A percentile compares a stretch with the other conserved stretches of the same genome.
These are phyloP conservation scores for Enoplosus armatus DNA, from an alignment of 2,797 vertebrate genomes.

Conservation along the genomic window DNA sequence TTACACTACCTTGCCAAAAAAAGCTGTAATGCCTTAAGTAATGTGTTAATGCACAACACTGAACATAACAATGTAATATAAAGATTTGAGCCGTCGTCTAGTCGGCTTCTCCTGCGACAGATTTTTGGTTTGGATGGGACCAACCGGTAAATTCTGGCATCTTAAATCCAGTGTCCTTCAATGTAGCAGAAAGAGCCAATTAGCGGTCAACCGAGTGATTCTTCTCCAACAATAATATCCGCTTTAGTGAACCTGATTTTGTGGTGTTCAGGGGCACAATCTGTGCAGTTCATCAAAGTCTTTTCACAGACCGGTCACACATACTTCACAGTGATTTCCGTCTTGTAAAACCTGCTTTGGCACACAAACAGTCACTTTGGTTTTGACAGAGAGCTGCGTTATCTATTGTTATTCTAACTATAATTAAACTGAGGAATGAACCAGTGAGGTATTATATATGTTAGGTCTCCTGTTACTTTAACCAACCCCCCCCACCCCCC, in stretches of 20 bases:
- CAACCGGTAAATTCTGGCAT: too few species aligned
- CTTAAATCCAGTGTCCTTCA: background rate
- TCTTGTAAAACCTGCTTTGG: conserved; percentile 32
- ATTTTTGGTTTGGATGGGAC: background rate
- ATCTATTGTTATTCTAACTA: background rate
- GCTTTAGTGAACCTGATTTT: background rate
- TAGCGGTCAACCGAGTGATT: background rate
- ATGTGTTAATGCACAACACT: background rate
- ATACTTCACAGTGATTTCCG: conserved; percentile 2
- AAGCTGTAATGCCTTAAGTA: background rate
- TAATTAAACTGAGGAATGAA: too few species aligned
- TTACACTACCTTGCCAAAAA: background rate
- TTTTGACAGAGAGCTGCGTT: background rate
- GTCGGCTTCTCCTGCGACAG: too few species aligned
- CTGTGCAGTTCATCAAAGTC: background rate
- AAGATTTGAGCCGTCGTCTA: background rate
- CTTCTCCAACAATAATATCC: too few species aligned
- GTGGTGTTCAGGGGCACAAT: background rate
- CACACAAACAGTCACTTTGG: background rate
- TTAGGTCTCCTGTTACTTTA: background rate
- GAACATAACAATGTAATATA: background rate
- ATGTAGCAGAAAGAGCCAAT: background rate
- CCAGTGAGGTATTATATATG: background rate
- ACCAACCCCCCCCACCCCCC: background rate
- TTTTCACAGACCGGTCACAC: conserved; percentile 12